A percentile compares a stretch with the other conserved stretches of the same genome.
These are phyloP conservation scores for Aporrectodea caliginosa DNA, from an alignment of 1,140 invertebrate species.

Conservation along the genomic window DNA sequence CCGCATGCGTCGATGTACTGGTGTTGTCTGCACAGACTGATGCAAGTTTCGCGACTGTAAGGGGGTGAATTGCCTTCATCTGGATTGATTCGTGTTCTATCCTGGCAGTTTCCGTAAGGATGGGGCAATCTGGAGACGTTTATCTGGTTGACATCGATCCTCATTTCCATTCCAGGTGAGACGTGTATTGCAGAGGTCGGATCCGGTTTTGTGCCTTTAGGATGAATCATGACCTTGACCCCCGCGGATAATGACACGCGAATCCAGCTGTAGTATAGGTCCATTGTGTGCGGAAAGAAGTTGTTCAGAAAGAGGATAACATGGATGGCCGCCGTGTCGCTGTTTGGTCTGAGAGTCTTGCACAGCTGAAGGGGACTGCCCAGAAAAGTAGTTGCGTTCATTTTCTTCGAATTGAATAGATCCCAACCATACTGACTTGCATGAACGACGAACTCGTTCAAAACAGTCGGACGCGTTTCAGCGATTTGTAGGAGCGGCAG, in stretches of 20 bases:
- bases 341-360: not conserved
- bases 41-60: not conserved
- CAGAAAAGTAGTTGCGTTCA: not conserved
- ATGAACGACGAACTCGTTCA: not conserved
- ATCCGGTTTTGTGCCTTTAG: not conserved
- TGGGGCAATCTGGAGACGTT: not conserved
- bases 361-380: not conserved
- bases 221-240: not conserved
- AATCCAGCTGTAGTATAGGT: not conserved
- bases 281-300: not conserved
- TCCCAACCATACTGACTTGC: not conserved
- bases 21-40: not conserved
- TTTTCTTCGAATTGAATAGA: not conserved
- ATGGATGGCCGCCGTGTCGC: not conserved
- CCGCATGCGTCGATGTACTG: not conserved
- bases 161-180: not conserved
- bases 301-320: not conserved
- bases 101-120: not conserved
- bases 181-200: not conserved
- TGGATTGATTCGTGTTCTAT: not conserved
- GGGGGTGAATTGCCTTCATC: not conserved
- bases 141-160: not conserved
- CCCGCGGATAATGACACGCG: not conserved
- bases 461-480: not conserved
- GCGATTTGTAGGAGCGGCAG: not conserved